Evolutionary conservation across 1,140 invertebrate genomes (phyloP).

Genomic region (Aphelinus atriplicis): DNA sequence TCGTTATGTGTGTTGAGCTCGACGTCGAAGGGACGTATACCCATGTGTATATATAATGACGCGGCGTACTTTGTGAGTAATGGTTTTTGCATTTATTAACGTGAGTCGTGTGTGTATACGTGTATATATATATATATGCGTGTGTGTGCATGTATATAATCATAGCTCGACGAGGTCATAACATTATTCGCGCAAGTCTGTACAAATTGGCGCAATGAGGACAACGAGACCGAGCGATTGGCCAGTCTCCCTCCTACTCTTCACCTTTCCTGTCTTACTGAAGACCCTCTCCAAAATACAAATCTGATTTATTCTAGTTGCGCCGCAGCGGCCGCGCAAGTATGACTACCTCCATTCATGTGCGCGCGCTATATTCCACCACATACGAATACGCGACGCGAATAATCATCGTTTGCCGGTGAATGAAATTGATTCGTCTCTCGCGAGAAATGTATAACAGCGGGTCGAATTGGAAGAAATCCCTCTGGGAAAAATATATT

Average conservation of each 20-base stretch:
- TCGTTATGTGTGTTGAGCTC: no score
- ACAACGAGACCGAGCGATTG: slow-evolving; percentile 60
- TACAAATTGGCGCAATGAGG: slow-evolving; percentile 61
- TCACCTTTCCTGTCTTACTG: slow-evolving; percentile 25
- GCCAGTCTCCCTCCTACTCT: slow-evolving; percentile 46
- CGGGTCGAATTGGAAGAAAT: no score
- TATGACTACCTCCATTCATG: no score
- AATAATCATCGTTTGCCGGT: no score
- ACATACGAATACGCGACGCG: no score
- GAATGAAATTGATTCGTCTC: no score
- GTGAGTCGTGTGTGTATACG: neutral
- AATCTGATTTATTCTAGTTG: neutral
- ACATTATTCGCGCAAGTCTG: slow-evolving; percentile 45
- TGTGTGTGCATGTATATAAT: neutral
- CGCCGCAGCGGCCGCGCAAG: no score
- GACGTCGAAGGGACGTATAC: no score
- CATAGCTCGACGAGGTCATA: slow-evolving; percentile 33
- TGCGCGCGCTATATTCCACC: no score
- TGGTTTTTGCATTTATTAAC: slow-evolving; percentile 11
- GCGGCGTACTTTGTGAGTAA: neutral
- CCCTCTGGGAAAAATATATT: no score
- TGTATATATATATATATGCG: neutral
- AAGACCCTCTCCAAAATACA: slow-evolving; percentile 15
- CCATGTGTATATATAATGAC: no score
- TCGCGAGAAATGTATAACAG: no score